Percentiles rank a stretch among this genome's conserved stretches.
Evolutionary conservation across 2,797 vertebrate genomes (phyloP).

Genomic region (Merluccius polli): DNA sequence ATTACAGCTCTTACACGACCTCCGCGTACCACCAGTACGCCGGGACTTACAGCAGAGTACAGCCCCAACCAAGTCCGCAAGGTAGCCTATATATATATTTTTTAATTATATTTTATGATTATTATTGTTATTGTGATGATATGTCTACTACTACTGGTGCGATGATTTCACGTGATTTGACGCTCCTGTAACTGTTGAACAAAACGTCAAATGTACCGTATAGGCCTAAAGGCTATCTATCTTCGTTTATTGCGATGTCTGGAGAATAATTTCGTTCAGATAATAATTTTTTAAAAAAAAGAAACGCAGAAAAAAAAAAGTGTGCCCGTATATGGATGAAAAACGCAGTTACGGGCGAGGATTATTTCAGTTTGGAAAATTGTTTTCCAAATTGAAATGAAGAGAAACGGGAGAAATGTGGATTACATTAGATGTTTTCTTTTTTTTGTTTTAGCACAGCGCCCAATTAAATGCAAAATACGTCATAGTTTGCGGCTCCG

Average conservation of each 20-base stretch:
- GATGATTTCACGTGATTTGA: neutral
- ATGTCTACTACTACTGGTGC: neutral
- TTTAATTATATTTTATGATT: neutral
- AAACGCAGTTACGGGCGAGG: neutral
- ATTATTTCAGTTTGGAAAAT: neutral
- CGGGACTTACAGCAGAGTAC: conserved; percentile 90
- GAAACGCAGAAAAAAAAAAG: neutral
- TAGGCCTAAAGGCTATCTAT: neutral
- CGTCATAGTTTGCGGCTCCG: neutral
- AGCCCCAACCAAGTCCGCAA: conserved; percentile 85
- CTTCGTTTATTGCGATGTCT: neutral
- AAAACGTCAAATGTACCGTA: neutral
- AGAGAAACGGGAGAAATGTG: neutral
- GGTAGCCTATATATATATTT: no score
- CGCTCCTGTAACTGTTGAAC: neutral
- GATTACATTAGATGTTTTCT: neutral
- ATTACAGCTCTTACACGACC: conserved; percentile 87
- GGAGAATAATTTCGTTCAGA: neutral
- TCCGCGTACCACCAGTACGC: conserved; percentile 92
- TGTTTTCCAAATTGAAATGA: neutral
- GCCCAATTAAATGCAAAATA: neutral
- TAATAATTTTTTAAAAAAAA: neutral
- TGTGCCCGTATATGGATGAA: neutral
- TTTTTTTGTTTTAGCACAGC: neutral
- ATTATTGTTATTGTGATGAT: conserved; percentile 3